Evolutionary conservation across 1,140 invertebrate species (phyloP).

Genomic region (Stegodyphus dumicola): DNA sequence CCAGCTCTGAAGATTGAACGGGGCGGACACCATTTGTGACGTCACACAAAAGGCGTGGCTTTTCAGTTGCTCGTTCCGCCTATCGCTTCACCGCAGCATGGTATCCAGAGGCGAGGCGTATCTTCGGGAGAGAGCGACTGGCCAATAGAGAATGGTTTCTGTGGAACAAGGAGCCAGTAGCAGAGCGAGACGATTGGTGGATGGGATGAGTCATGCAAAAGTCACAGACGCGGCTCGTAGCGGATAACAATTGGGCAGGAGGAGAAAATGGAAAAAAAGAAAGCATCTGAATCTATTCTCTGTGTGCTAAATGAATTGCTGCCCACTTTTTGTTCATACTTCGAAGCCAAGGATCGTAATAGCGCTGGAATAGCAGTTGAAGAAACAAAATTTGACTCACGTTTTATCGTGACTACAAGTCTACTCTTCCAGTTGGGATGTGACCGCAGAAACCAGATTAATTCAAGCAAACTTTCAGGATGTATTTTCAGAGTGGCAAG

Average conservation of each 20-base stretch:
- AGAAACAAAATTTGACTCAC: no score
- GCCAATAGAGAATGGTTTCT: not conserved
- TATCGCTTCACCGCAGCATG: not conserved
- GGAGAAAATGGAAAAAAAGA: not conserved
- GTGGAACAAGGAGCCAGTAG: not conserved
- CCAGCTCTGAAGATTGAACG: not conserved
- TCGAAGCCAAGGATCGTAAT: no score
- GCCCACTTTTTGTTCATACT: no score
- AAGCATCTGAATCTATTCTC: no score
- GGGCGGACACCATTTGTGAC: not conserved
- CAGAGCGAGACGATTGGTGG: conserved; percentile 19
- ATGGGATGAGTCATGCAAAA: conserved; percentile 38
- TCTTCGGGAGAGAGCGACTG: not conserved
- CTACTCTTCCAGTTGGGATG: no score
- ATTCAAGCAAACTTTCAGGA: no score
- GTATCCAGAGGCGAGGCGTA: not conserved
- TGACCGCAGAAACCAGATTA: no score
- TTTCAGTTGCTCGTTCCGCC: not conserved
- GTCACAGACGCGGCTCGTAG: not conserved
- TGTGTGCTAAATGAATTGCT: no score
- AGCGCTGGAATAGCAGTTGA: no score
- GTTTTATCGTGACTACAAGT: no score
- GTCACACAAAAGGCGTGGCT: not conserved
- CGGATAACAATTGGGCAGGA: not conserved
- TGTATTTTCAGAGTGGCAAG: no score